phyloP scores from a whole-genome alignment of 2,113 vertebrate genomes.

The Mionectes macconnelli region DNA sequence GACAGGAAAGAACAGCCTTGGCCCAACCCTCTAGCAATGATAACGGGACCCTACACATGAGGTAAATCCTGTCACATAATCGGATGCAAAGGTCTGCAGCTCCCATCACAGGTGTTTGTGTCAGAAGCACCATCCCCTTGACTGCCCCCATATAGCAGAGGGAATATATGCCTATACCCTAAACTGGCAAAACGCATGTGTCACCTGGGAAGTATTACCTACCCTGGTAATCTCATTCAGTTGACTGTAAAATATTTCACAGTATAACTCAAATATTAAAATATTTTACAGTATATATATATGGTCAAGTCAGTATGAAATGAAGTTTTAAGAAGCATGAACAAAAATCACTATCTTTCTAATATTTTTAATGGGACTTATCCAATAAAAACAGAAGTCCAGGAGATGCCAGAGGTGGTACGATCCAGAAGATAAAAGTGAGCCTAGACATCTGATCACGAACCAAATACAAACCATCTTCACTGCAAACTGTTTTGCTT shows the following conservation, averaged over 20 bases:
- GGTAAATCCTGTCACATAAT: background rate
- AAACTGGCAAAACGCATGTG: background rate
- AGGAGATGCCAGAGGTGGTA: background rate
- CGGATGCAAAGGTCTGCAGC: background rate
- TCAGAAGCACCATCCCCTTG: background rate
- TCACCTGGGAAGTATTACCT: background rate
- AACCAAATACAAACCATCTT: background rate
- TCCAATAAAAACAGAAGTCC: background rate
- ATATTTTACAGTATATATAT: background rate
- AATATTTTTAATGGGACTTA: background rate
- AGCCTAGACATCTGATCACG: background rate
- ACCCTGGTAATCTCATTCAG: background rate
- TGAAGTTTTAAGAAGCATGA: background rate
- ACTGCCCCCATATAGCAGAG: background rate
- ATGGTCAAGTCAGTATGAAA: background rate
- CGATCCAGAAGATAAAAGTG: background rate
- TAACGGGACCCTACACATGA: rapidly evolving
- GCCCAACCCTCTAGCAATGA: background rate
- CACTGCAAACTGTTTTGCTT: background rate
- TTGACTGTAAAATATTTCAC: background rate
- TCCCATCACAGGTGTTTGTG: background rate
- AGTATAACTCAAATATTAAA: background rate
- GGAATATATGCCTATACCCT: background rate
- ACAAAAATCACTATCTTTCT: background rate
- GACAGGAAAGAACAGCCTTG: background rate